phyloP scores from a whole-genome alignment of 2,113 vertebrate species.

The Suncus etruscus region DNA sequence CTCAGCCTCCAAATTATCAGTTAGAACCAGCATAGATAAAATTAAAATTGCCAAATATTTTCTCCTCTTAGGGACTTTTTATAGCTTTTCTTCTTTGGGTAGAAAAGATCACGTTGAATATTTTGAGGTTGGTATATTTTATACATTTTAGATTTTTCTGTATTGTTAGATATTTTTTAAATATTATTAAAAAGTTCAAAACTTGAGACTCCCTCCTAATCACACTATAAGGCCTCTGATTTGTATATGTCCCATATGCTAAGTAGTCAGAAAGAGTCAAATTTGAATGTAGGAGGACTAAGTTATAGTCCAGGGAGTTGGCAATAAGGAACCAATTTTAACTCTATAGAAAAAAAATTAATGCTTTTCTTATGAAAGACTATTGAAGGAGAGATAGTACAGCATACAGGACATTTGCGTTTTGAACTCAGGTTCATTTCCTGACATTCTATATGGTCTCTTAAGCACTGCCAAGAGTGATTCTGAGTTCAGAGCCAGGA shows the following conservation, averaged over 20 bases:
- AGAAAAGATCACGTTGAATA: neutral
- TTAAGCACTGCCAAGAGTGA: no score
- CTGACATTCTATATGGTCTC: no score
- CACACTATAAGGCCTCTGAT: neutral
- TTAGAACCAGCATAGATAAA: neutral
- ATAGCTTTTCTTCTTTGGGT: neutral
- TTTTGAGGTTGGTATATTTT: neutral
- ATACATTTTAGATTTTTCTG: neutral
- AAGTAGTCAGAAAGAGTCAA: neutral
- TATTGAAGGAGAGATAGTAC: neutral
- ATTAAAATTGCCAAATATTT: neutral
- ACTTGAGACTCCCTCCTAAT: neutral
- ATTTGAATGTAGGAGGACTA: fast-evolving
- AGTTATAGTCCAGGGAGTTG: neutral
- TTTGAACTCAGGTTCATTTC: no score
- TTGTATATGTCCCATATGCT: neutral
- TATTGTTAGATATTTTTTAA: neutral
- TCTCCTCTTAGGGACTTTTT: constrained; percentile 8
- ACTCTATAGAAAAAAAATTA: neutral
- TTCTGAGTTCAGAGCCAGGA: no score
- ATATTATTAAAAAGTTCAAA: no score
- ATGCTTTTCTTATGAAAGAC: constrained; percentile 35
- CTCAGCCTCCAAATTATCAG: neutral
- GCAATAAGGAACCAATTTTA: neutral
- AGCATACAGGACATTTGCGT: no score